These are phyloP conservation scores for Lophius piscatorius DNA, from an alignment of 2,113 vertebrate species.

Conservation along the genomic window DNA sequence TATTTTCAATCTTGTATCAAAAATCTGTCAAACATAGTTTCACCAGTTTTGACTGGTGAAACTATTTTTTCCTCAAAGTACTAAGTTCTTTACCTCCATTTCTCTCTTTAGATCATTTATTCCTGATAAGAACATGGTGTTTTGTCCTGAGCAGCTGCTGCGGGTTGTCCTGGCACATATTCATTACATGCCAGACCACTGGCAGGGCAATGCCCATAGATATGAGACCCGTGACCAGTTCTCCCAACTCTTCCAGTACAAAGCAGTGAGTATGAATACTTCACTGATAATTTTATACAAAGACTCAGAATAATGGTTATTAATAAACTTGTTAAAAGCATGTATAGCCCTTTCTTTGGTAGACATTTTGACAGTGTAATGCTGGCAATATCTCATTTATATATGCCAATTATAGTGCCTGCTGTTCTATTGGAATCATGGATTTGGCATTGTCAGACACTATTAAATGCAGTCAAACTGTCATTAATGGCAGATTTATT, in stretches of 20 bases:
- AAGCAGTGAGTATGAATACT: slow-evolving; percentile 88
- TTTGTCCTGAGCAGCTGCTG: slow-evolving; percentile 97
- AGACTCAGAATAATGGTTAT: not conserved
- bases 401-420: not conserved
- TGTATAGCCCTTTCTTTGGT: not conserved
- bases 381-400: not conserved
- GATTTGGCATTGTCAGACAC: no score
- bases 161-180: slow-evolving; percentile 96
- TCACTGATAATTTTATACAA: no score
- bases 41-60: not conserved
- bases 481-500: no score
- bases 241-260: slow-evolving; percentile 98
- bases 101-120: slow-evolving; percentile 90
- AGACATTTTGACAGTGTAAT: slow-evolving; percentile 2
- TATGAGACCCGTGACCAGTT: slow-evolving; percentile 97
- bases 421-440: no score
- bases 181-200: slow-evolving; percentile 99
- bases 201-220: slow-evolving; percentile 97
- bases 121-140: slow-evolving; percentile 96
- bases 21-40: not conserved
- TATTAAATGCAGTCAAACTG: no score
- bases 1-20: no score
- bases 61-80: not conserved
- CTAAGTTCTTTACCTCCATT: not conserved
- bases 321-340: not conserved